A percentile compares a stretch with the other conserved stretches of the same genome.
Evolutionary conservation across 2,797 vertebrate species (phyloP).

Genomic region (Discoglossus pictus): DNA sequence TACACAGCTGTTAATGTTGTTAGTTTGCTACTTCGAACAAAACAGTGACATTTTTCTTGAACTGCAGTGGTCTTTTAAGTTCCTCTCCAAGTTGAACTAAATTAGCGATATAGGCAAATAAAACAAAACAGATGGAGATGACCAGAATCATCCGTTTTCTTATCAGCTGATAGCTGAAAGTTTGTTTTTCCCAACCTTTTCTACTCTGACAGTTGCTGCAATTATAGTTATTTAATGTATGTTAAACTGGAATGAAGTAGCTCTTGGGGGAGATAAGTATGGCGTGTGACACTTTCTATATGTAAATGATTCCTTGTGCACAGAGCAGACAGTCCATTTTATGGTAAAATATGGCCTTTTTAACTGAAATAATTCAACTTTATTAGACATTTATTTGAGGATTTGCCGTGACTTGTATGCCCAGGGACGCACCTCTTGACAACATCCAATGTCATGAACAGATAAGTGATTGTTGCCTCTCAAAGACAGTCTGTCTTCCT

Average conservation of each 20-base stretch:
- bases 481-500: conserved; percentile 1
- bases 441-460: not conserved
- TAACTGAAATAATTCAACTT: conserved; percentile 9
- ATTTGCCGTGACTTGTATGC: conserved; percentile 19
- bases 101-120: too few relatives aligned
- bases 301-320: conserved; percentile 11
- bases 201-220: not conserved
- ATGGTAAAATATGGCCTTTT: conserved; percentile 2
- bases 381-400: not conserved
- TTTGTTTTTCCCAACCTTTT: not conserved
- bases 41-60: too few relatives aligned
- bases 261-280: not conserved
- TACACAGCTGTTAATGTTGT: too few relatives aligned
- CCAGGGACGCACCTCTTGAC: not conserved
- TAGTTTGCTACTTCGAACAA: too few relatives aligned
- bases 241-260: not conserved
- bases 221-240: not conserved
- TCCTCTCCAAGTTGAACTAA: too few relatives aligned
- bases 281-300: conserved; percentile 8
- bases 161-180: not conserved
- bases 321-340: conserved; percentile 3
- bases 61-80: too few relatives aligned
- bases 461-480: conserved; percentile 8
- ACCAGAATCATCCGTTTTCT: not conserved
- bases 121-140: too few relatives aligned